Evolutionary conservation across 2,113 vertebrate genomes (phyloP).

Genomic region (Megaceryle torquata): DNA sequence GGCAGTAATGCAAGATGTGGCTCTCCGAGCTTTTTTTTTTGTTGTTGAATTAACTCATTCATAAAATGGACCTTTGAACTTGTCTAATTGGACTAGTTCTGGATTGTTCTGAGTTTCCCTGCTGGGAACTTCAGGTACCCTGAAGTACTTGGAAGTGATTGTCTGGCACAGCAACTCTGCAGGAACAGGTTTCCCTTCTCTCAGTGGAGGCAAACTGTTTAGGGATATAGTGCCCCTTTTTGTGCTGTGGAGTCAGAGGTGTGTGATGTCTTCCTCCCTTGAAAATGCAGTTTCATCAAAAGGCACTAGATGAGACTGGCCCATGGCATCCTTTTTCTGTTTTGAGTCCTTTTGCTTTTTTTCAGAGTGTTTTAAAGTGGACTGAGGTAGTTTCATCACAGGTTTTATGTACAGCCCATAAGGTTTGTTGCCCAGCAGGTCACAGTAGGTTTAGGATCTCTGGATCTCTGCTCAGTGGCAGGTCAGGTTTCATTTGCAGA

Average conservation of each 20-base stretch:
- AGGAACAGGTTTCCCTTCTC: not conserved
- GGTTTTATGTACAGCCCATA: not conserved
- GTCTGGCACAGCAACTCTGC: not conserved
- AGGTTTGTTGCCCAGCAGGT: not conserved
- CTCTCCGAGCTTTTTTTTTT: not conserved
- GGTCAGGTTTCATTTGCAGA: not conserved
- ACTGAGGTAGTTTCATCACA: not conserved
- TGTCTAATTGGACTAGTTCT: not conserved
- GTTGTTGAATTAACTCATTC: not conserved
- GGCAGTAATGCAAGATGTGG: not conserved
- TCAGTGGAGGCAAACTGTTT: not conserved
- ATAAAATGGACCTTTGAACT: not conserved
- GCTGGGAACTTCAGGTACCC: not conserved
- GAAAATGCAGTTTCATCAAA: not conserved
- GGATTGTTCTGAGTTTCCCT: not conserved
- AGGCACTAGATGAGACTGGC: not conserved
- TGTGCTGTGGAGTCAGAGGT: not conserved
- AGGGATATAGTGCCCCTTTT: accelerated
- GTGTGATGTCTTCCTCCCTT: not conserved
- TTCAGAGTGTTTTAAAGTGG: not conserved
- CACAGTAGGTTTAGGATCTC: accelerated
- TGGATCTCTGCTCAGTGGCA: not conserved
- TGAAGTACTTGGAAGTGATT: not conserved
- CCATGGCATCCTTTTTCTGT: not conserved
- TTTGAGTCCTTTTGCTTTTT: not conserved